Conservation (phyloP, 2,888 invertebrate genomes). For the Rugalucina vietnamica region DNA sequence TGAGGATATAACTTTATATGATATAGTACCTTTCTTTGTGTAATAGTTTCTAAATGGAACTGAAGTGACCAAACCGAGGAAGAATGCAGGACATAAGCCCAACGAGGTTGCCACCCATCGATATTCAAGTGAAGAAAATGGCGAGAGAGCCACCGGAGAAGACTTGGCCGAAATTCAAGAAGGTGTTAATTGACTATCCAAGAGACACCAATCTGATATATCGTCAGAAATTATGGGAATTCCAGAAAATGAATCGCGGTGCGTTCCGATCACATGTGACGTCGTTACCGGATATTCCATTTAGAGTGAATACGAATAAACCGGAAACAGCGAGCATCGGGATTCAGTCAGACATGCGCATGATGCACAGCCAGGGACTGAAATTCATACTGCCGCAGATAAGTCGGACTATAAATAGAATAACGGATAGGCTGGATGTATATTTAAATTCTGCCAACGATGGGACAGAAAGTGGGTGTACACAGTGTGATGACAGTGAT, state of each 20-base stretch:
- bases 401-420: not conserved
- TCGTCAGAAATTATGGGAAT: conserved; percentile 61
- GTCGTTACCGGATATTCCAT: conserved; percentile 62
- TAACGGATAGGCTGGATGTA: not conserved
- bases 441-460: not conserved
- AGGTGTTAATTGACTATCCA: conserved; percentile 58
- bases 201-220: conserved; percentile 55
- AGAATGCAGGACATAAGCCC: conserved; percentile 50
- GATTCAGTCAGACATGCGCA: conserved; percentile 41
- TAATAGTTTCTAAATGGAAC: too few species aligned
- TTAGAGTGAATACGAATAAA: conserved; percentile 43
- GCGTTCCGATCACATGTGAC: conserved; percentile 59
- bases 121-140: conserved; percentile 47
- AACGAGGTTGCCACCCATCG: conserved; percentile 46
- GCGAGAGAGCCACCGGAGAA: conserved; percentile 49
- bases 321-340: conserved; percentile 48
- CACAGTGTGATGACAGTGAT: conserved; percentile 26
- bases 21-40: too few species aligned
- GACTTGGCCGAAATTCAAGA: conserved; percentile 56
- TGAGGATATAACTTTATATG: too few species aligned
- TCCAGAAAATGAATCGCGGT: conserved; percentile 60
- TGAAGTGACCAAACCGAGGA: not conserved
- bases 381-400: conserved; percentile 46
- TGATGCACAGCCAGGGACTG: conserved; percentile 31
- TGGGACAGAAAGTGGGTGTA: not conserved